Evolutionary conservation across 2,797 vertebrate genomes (phyloP), one percentile per base, ranked within the genome.

Genomic region (Phataginus tetradactyla): DNA sequence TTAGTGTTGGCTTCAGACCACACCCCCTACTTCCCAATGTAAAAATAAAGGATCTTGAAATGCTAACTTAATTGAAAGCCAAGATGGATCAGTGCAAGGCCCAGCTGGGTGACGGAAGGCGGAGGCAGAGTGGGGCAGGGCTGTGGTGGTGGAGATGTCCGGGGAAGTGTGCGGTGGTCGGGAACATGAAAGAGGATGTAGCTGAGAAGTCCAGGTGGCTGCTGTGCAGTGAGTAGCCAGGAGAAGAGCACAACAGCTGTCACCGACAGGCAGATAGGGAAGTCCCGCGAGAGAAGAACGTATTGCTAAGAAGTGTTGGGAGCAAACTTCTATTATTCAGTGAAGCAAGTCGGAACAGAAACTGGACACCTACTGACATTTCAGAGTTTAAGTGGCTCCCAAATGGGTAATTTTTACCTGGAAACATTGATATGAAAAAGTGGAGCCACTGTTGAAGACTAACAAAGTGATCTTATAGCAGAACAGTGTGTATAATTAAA

Each of bases 31-130:
- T 97, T 93, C 25, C 29, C 53, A 94, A 42, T 4, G 81, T 14
- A 66, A 32, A 79, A 20, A 74, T 14, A 79, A 9, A 57, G 61
- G 51, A 86, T 71, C 92, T 96, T 91, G 45, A 95, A 95, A 91
- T 83, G 13, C 3, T 93, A 59, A 61, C 42, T 78, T 83, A 90
- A 91, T 57, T 71, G 7, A 78, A 85, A 71, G 29, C 71, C 61
- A 90, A 86, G 39, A 66, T 71, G 64, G 39, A 63, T 91, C 25
- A 6, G 37, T 3, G 61, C 79, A 86, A 85, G 15, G 32, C 92
- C 85, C 42, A 66, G 9, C 57, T 32, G 51, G 42, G 53, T 9
- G 74, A 66, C 69, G 57, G 15, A 45, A 55, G n/a, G 11, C 57
- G 29, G n/a, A n/a, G 11, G 59, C 15, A 57, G 53, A 39, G 21